Percentiles rank a stretch among this genome's conserved stretches.
phyloP scores from a whole-genome alignment of 2,113 vertebrate genomes.

The Pavo muticus region DNA sequence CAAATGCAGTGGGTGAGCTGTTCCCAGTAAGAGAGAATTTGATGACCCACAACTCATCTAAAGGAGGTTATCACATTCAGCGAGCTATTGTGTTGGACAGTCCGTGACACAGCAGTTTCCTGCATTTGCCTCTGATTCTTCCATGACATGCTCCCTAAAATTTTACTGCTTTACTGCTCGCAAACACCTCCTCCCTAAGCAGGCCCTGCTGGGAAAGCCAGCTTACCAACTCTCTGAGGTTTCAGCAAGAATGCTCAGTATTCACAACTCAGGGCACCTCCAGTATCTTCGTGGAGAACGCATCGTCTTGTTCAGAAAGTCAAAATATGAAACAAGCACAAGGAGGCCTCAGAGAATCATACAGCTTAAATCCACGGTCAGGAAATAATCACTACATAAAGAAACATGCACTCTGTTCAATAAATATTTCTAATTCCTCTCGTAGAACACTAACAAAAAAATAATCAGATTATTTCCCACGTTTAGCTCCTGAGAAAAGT shows the following conservation, averaged over 20 bases:
- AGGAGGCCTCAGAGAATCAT: neutral
- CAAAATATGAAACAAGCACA: neutral
- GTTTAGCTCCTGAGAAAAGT: neutral
- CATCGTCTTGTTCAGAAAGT: neutral
- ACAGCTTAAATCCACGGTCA: neutral
- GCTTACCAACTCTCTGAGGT: neutral
- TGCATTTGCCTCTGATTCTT: neutral
- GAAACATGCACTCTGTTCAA: neutral
- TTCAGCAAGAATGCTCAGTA: neutral
- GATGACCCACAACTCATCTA: constrained; percentile 17
- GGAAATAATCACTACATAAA: neutral
- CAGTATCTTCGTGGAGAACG: neutral
- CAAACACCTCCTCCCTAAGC: neutral
- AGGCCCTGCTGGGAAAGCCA: constrained; percentile 42
- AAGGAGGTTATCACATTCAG: constrained; percentile 1
- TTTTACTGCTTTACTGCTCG: constrained; percentile 18
- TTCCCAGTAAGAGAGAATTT: constrained; percentile 16
- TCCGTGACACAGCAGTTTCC: constrained; percentile 32
- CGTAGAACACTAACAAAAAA: neutral
- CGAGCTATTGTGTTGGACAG: neutral
- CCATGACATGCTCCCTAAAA: constrained; percentile 31
- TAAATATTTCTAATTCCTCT: neutral
- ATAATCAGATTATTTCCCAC: neutral
- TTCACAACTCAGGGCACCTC: neutral
- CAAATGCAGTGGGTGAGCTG: neutral